Conservation (phyloP, 2,888 invertebrate species). For the Pammene aurita region DNA sequence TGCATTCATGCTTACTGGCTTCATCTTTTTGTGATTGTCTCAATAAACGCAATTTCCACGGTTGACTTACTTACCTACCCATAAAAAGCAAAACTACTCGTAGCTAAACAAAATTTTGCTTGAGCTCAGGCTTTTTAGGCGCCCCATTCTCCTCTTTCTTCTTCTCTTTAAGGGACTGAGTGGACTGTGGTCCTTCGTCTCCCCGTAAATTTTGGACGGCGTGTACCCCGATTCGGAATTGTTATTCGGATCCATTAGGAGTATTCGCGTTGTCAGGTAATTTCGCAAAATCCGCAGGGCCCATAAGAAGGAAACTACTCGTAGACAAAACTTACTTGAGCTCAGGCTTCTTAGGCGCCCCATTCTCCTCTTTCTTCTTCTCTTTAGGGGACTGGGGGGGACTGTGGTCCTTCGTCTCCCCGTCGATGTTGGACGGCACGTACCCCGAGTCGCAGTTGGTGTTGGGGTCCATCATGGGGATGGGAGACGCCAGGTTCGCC, state of each 20-base stretch:
- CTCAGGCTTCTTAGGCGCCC: conserved; percentile 67
- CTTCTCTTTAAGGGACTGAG: neutral
- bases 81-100: too few relatives aligned
- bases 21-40: too few relatives aligned
- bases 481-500: conserved; percentile 82
- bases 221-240: conserved; percentile 93
- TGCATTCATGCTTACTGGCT: too few relatives aligned
- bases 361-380: conserved; percentile 53
- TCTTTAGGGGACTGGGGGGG: conserved; percentile 76
- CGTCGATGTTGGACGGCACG: conserved; percentile 85
- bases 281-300: too few relatives aligned
- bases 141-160: conserved; percentile 45
- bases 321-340: conserved; percentile 63
- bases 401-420: conserved; percentile 84
- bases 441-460: conserved; percentile 94
- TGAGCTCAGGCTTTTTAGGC: neutral
- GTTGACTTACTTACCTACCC: too few relatives aligned
- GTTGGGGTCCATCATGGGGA: conserved; percentile 88
- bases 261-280: conserved; percentile 77
- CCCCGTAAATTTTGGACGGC: conserved; percentile 49
- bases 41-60: too few relatives aligned
- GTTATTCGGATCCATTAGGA: conserved; percentile 88
- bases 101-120: conserved; percentile 54
- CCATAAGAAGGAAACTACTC: too few relatives aligned
- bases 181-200: neutral